Evolutionary conservation across 2,797 vertebrate genomes (phyloP).

Genomic region (Anabas testudineus): DNA sequence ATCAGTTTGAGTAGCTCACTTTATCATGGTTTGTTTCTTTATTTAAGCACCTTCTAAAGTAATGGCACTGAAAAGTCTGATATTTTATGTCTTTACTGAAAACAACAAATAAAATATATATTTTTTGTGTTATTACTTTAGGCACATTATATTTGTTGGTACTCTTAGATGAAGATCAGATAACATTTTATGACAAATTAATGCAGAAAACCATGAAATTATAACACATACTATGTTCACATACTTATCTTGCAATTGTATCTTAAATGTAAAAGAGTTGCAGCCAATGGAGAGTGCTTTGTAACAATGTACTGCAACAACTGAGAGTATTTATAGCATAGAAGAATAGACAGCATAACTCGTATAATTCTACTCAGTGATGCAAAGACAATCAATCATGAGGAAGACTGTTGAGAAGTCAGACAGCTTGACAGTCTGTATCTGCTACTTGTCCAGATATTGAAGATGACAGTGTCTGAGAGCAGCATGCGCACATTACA

Average conservation of each 20-base stretch:
- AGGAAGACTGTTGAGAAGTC: conserved; percentile 30
- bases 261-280: background rate
- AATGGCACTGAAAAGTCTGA: no score
- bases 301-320: background rate
- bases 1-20: background rate
- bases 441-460: conserved; percentile 55
- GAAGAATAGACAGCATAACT: conserved; percentile 14
- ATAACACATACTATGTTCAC: no score
- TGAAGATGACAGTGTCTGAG: conserved; percentile 47
- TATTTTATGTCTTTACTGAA: no score
- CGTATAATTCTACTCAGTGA: conserved; percentile 14
- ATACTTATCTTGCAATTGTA: no score
- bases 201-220: no score
- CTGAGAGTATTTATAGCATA: conserved; percentile 15
- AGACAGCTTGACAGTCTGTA: conserved; percentile 50
- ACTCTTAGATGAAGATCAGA: no score
- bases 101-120: no score
- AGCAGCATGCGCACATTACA: conserved; percentile 35
- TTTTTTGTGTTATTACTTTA: no score
- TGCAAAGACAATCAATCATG: conserved; percentile 48
- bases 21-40: no score
- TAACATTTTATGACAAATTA: no score
- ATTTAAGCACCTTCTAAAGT: no score
- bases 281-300: background rate
- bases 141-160: no score